Conservation (phyloP, 2,797 vertebrate species). For the Peromyscus melanophrys region DNA sequence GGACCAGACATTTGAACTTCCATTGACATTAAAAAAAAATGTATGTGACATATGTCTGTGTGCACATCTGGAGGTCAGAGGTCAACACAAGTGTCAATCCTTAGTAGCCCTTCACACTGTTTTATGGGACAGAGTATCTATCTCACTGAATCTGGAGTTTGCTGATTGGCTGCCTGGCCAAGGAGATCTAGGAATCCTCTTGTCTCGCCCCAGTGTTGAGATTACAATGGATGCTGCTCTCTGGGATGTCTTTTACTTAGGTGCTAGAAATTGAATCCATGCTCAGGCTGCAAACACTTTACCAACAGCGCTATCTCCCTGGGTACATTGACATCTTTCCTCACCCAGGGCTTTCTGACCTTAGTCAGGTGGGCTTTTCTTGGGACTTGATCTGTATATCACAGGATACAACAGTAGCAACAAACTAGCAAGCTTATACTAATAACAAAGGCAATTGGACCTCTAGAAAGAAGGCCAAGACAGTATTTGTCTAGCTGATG, state of each 20-base stretch:
- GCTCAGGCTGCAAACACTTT: not conserved
- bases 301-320: not conserved
- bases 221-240: not conserved
- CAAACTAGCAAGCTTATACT: constrained; percentile 46
- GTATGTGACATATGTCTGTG: not conserved
- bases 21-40: not conserved
- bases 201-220: not conserved
- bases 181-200: not conserved
- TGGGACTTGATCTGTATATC: not conserved
- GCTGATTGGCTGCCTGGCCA: not conserved
- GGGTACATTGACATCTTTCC: not conserved
- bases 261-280: not conserved
- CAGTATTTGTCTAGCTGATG: constrained; percentile 73
- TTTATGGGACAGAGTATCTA: not conserved
- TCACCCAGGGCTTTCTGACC: not conserved
- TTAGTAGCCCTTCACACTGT: no score
- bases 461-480: constrained; percentile 25
- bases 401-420: not conserved
- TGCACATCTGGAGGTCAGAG: not conserved
- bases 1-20: not conserved
- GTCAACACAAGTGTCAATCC: not conserved
- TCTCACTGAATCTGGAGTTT: not conserved
- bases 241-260: not conserved
- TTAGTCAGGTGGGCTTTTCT: not conserved
- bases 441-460: constrained; percentile 46